These are phyloP conservation scores for Mastacembelus armatus DNA, from an alignment of 2,797 vertebrate species.

Conservation along the genomic window DNA sequence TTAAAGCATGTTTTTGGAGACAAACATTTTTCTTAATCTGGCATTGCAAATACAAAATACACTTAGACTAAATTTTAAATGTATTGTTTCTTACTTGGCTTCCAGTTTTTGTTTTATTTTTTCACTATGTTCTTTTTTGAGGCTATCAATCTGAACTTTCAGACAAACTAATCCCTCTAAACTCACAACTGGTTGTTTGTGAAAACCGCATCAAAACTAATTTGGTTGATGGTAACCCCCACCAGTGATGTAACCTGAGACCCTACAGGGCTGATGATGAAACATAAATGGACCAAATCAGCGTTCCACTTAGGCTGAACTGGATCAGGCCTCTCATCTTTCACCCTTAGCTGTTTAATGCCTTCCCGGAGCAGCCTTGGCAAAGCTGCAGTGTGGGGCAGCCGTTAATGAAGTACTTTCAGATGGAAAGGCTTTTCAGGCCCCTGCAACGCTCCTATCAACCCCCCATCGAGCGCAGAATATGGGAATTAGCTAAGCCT, in stretches of 20 bases:
- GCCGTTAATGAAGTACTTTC: conserved; percentile 81
- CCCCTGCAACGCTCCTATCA: conserved; percentile 38
- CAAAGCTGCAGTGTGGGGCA: conserved; percentile 37
- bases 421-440: conserved; percentile 76
- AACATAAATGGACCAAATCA: conserved; percentile 77
- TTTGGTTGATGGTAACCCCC: conserved; percentile 54
- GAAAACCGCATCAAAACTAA: conserved; percentile 76
- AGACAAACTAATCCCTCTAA: conserved; percentile 76
- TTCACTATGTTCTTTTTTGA: neutral
- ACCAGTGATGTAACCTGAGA: conserved; percentile 69
- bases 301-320: conserved; percentile 68
- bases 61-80: no score
- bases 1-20: no score
- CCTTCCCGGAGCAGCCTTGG: conserved; percentile 58
- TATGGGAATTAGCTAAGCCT: conserved; percentile 68
- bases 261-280: conserved; percentile 73
- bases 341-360: conserved; percentile 77
- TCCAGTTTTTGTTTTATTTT: neutral
- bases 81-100: no score
- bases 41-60: no score
- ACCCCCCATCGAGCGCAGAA: conserved; percentile 46
- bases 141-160: conserved; percentile 57
- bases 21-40: no score
- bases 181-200: conserved; percentile 76
- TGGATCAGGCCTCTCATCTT: conserved; percentile 60